Evolutionary conservation across 2,888 invertebrate species (phyloP), one percentile per base, ranked within the genome.

Genomic region (Meta bourneti): DNA sequence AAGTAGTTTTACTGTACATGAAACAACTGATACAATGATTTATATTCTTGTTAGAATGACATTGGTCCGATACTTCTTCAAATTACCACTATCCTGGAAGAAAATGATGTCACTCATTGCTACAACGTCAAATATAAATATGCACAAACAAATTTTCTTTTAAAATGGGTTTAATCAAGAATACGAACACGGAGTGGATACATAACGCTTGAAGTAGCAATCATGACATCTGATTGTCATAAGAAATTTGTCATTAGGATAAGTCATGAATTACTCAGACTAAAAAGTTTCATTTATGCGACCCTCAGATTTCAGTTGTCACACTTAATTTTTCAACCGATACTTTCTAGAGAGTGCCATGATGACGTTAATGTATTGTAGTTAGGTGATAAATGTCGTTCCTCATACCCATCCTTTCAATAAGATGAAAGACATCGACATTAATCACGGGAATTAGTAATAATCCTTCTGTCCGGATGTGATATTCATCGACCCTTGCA

Each of bases 381-480:
- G 34, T 61, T 7, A 13, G 61, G 7, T 48, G 79, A 79, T 48
- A 79, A 61, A 79, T 79, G 61, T 34, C 48, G 20, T 6, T 77
- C 49, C n/a, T 51, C 51, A 8, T n/a, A 51, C 9, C 20, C 6
- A 61, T 61, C 20, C 20, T 11, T 19, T 34, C 61, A 13, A 61
- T 79, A 79, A 79, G 34, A 79, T 4, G 8, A 79, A 61, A 16
- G 34, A 6, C 79, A 20, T 79, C 11, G 79, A 7, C 61, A 79
- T 79, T 79, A 79, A 79, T 79, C 79, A 79, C 61, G 61, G 11
- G 34, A 16, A 79, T 7, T 20, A 20, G 61, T 61, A 79, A 79
- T 79, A 79, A 79, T 79, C 16, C 34, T 20, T 20, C 61, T 34
- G 79, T 7, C 54, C 11, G 11, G 61, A 79, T 4, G 77, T 69